These are phyloP conservation scores for Moxostoma hubbsi DNA, from an alignment of 2,797 vertebrate genomes.

Conservation along the genomic window DNA sequence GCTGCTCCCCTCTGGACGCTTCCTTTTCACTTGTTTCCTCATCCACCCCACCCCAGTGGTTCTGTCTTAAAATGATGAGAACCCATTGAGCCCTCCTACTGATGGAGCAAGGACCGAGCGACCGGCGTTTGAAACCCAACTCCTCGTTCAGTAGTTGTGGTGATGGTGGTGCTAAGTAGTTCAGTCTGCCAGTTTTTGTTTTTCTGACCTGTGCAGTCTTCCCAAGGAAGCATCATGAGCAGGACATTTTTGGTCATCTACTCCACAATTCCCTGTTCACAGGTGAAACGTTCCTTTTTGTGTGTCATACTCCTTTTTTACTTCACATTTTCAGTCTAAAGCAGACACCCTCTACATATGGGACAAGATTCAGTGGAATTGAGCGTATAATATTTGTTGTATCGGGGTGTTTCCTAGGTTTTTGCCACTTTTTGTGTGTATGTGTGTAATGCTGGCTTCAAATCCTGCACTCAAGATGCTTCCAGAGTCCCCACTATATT, in stretches of 20 bases:
- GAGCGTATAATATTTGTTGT: constrained; percentile 24
- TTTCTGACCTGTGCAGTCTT: constrained; percentile 44
- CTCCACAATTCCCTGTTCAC: constrained; percentile 77
- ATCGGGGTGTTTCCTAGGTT: constrained; percentile 4
- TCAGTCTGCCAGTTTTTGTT: constrained; percentile 64
- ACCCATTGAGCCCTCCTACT: constrained; percentile 49
- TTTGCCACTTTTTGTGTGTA: constrained; percentile 18
- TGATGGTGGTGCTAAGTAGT: constrained; percentile 60
- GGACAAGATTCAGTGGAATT: constrained; percentile 45
- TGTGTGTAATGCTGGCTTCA: constrained; percentile 51
- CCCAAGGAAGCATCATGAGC: constrained; percentile 26
- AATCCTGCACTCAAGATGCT: constrained; percentile 70
- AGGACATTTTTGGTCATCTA: constrained; percentile 61
- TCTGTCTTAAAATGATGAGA: constrained; percentile 50
- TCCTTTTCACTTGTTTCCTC: constrained; percentile 25
- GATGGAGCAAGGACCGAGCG: constrained; percentile 53
- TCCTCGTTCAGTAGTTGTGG: constrained; percentile 50
- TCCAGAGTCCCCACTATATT: constrained; percentile 68
- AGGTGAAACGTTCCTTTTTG: constrained; percentile 57
- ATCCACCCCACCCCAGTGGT: background rate
- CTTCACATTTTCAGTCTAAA: constrained; percentile 28
- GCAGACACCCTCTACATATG: constrained; percentile 59
- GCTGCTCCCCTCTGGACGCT: background rate
- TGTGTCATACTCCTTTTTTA: constrained; percentile 58
- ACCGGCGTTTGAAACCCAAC: constrained; percentile 52